These are phyloP conservation scores for Porphyrio hochstetteri DNA, from an alignment of 2,113 vertebrate genomes.

Conservation along the genomic window DNA sequence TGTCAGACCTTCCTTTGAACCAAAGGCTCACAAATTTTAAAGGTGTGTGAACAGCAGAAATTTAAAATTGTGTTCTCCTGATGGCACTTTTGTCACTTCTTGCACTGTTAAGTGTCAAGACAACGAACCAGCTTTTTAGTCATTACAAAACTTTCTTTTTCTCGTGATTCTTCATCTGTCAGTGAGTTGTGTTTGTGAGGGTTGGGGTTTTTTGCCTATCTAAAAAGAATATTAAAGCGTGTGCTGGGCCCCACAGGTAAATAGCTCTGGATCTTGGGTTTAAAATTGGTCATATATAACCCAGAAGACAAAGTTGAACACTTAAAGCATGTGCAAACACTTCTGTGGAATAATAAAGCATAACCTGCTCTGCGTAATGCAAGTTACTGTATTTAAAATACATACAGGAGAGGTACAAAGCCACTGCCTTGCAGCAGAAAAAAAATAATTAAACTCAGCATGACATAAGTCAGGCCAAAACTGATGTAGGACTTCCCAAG, in stretches of 20 bases:
- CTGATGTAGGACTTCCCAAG: neutral
- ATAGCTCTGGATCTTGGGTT: neutral
- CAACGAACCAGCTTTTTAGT: neutral
- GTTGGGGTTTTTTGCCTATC: neutral
- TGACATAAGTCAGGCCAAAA: neutral
- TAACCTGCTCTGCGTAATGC: neutral
- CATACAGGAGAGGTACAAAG: neutral
- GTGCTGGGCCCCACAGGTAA: neutral
- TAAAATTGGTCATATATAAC: neutral
- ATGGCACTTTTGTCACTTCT: neutral
- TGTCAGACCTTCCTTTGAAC: neutral
- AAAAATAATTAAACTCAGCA: neutral
- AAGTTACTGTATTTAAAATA: neutral
- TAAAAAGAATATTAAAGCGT: neutral
- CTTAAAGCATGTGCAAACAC: neutral
- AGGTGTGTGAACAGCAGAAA: neutral
- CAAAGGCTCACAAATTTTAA: neutral
- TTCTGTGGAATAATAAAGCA: neutral
- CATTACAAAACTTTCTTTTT: neutral
- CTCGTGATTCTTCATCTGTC: neutral
- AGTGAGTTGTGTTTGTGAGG: neutral
- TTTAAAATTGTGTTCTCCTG: neutral
- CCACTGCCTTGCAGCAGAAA: neutral
- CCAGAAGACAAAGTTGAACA: neutral
- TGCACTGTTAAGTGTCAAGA: neutral